Percentiles rank a stretch among this genome's conserved stretches.
phyloP scores from a whole-genome alignment of 2,888 invertebrate species.

The Athalia rosae region DNA sequence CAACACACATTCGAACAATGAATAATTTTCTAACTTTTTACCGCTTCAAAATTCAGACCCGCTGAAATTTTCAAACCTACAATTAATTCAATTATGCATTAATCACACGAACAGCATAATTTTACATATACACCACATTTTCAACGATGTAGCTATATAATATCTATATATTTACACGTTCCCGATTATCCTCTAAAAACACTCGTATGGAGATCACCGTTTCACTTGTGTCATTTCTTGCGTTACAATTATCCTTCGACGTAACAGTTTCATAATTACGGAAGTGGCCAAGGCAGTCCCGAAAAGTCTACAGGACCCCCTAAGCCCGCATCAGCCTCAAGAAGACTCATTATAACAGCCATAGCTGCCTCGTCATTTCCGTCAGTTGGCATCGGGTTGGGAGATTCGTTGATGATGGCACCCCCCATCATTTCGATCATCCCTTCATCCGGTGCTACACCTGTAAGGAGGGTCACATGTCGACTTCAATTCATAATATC shows the following conservation, averaged over 20 bases:
- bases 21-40: background rate
- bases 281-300: constrained; percentile 90
- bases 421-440: constrained; percentile 79
- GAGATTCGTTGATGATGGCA: constrained; percentile 73
- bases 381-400: constrained; percentile 77
- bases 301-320: constrained; percentile 92
- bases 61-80: constrained; percentile 45
- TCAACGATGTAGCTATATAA: constrained; percentile 1
- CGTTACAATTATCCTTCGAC: background rate
- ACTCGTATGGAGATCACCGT: background rate
- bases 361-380: constrained; percentile 93
- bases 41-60: too few relatives aligned
- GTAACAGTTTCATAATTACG: constrained; percentile 69
- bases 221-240: background rate
- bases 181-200: background rate
- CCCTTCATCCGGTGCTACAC: constrained; percentile 73
- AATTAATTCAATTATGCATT: constrained; percentile 59
- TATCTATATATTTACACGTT: constrained; percentile 26
- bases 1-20: background rate
- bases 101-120: constrained; percentile 49
- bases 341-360: constrained; percentile 93
- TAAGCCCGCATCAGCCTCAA: constrained; percentile 92
- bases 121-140: constrained; percentile 53
- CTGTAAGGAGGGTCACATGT: constrained; percentile 56
- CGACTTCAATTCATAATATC: background rate